Evolutionary conservation across 2,113 vertebrate genomes (phyloP), one percentile per base, ranked within the genome.

Genomic region (Vidua macroura): DNA sequence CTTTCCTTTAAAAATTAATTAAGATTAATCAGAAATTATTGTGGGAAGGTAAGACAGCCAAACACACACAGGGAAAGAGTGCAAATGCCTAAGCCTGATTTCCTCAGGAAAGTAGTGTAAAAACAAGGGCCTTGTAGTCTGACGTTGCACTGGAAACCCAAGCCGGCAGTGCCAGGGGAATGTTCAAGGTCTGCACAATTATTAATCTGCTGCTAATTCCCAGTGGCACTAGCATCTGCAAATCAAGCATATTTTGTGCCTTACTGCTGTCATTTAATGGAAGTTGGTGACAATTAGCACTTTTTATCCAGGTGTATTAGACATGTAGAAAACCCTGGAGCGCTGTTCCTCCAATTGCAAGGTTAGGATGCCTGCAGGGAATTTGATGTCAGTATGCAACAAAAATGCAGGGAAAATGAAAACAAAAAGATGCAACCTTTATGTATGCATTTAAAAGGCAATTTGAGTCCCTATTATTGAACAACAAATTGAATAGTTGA

Each of bases 271-370:
- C 83, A 74, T 90, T 96, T 64, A 81, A 53, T 93, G 80, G 76
- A 92, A 94, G 88, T 41, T 92, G 62, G 92, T 96, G 92, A 84
- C 95, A 96, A 92, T 93, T 95, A 96, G 66, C 86, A 75, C 90
- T 92, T 95, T 86, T 92, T 75, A 93, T 96, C 93, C 92, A 97
- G 92, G 95, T 97, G 69, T 86, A 84, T 72, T 56, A 95, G 86
- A 69, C 90, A 85, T 21, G 6, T 80, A 88, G 90, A 93, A 96
- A 92, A 93, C 55, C 93, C 85, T 64, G 78, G 49, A 94, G 93
- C n/a, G 0, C 68, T 83, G 27, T 90, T 94, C 63, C 79, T 96
- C 76, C 90, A 80, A 24, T 60, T 80, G 55, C n/a, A 74, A 88
- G 41, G 55, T 86, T 95, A 88, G 76, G 44, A 81, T 92, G 85